Conservation (phyloP, 2,797 vertebrate species). For the Enteromius treurensis region DNA sequence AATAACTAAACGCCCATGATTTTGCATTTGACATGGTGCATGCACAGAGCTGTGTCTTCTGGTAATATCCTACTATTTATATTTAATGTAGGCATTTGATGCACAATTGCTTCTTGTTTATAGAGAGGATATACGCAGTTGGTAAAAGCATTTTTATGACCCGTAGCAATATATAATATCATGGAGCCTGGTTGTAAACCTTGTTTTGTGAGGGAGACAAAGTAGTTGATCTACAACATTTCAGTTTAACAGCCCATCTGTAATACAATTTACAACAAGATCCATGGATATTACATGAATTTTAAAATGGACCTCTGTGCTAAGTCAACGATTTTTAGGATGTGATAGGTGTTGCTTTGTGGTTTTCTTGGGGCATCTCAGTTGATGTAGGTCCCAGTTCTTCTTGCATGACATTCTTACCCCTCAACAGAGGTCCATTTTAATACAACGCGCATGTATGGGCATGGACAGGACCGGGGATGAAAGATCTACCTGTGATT, state of each 20-base stretch:
- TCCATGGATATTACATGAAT: slow-evolving; percentile 10
- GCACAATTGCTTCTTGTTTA: slow-evolving; percentile 14
- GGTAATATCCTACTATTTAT: slow-evolving; percentile 23
- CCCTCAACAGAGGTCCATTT: slow-evolving; percentile 35
- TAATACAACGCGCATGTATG: slow-evolving; percentile 61
- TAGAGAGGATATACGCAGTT: slow-evolving; percentile 21
- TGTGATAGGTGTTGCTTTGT: slow-evolving; percentile 1
- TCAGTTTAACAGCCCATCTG: not conserved
- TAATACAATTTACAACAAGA: slow-evolving; percentile 34
- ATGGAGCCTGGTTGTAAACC: slow-evolving; percentile 35
- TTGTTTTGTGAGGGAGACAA: slow-evolving; percentile 18
- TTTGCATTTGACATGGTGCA: slow-evolving; percentile 60
- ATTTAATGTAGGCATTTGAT: not conserved
- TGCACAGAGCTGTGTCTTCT: slow-evolving; percentile 52
- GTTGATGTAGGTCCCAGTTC: slow-evolving; percentile 3
- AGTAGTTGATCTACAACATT: slow-evolving; percentile 9
- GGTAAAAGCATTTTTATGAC: slow-evolving; percentile 49
- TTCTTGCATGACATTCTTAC: slow-evolving; percentile 42
- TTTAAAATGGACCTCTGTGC: slow-evolving; percentile 9
- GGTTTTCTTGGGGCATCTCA: slow-evolving; percentile 16
- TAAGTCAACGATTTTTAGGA: not conserved
- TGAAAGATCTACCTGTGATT: not conserved
- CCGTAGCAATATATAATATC: slow-evolving; percentile 13
- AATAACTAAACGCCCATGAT: slow-evolving; percentile 1
- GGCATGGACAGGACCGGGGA: slow-evolving; percentile 44